These are phyloP conservation scores for Hydractinia echinata DNA, from an alignment of 30 jellyfish, hydroid and myxozoan species.

Conservation along the genomic window DNA sequence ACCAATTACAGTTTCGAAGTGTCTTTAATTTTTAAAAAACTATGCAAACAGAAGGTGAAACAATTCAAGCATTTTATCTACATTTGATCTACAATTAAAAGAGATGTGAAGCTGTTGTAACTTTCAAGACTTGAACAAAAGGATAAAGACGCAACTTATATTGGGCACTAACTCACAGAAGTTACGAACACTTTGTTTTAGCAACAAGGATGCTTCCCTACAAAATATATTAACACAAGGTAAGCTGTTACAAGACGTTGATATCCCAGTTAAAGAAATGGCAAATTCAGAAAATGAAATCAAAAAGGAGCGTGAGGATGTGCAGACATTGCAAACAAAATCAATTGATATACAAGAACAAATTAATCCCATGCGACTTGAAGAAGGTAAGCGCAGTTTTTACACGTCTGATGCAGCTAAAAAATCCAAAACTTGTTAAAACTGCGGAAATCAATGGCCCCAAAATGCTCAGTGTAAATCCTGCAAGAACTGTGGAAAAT, in stretches of 20 bases:
- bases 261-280: not conserved
- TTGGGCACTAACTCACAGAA: constrained; percentile 8
- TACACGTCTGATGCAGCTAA: too few species aligned
- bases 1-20: constrained; percentile 5
- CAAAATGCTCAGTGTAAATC: too few species aligned
- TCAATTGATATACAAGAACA: not conserved
- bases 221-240: not conserved
- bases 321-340: not conserved
- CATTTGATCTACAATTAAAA: too few species aligned
- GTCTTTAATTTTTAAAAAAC: not conserved
- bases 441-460: too few species aligned
- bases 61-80: not conserved
- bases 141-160: not conserved
- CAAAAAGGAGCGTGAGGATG: not conserved
- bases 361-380: not conserved
- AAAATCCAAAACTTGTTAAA: too few species aligned
- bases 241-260: constrained; percentile 3
- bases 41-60: not conserved
- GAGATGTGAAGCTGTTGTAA: constrained; percentile 6
- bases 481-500: too few species aligned
- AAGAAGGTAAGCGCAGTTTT: too few species aligned
- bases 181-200: not conserved
- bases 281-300: not conserved
- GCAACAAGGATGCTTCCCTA: not conserved
- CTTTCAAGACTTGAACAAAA: not conserved